A percentile compares a stretch with the other conserved stretches of the same genome.
These are phyloP conservation scores for Spilogale gracilis DNA, from an alignment of 2,113 vertebrate genomes.

Conservation along the genomic window DNA sequence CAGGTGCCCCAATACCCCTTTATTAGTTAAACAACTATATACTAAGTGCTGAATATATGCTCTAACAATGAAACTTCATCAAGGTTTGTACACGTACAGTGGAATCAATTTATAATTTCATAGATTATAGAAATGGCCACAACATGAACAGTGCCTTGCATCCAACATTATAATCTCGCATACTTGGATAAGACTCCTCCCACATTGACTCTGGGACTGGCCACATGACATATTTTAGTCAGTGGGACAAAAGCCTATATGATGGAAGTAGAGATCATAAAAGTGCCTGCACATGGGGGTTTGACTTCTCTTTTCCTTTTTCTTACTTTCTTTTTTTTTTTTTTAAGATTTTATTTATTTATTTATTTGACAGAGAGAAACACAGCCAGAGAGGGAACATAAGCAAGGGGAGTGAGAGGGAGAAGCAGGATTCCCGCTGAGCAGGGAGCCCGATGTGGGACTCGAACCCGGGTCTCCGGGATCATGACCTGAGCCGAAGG, in stretches of 20 bases:
- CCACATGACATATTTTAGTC: fast-evolving
- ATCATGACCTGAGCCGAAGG: too few relatives aligned
- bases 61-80: background rate
- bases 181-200: background rate
- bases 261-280: fast-evolving
- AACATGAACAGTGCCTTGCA: too few relatives aligned
- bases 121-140: background rate
- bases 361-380: too few relatives aligned
- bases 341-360: too few relatives aligned
- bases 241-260: background rate
- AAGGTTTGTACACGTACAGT: background rate
- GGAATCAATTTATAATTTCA: background rate
- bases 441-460: too few relatives aligned
- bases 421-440: too few relatives aligned
- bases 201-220: fast-evolving
- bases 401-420: too few relatives aligned
- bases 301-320: background rate
- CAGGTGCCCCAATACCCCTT: too few relatives aligned
- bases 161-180: too few relatives aligned
- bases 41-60: background rate
- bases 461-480: too few relatives aligned
- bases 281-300: fast-evolving
- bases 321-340: too few relatives aligned
- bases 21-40: background rate
- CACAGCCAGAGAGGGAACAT: too few relatives aligned